Evolutionary conservation across 2,888 invertebrate genomes (phyloP).

Genomic region (Drosophila emarginata): DNA sequence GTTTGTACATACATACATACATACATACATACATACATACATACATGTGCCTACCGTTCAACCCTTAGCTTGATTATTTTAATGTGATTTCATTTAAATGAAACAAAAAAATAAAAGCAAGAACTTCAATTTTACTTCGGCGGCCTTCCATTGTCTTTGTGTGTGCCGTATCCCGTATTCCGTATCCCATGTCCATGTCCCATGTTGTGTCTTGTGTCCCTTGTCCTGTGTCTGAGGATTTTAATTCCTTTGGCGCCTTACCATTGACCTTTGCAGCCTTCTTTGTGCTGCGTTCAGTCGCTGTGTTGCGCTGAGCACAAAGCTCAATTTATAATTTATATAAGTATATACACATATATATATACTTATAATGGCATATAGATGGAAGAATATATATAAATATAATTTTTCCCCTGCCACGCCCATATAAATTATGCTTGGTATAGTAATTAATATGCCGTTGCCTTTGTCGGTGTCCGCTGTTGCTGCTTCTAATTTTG

Average conservation of each 20-base stretch:
- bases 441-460: slow-evolving; percentile 76
- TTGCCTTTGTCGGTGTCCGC: slow-evolving; percentile 38
- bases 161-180: neutral
- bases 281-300: slow-evolving; percentile 3
- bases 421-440: slow-evolving; percentile 67
- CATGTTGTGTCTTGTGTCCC: slow-evolving; percentile 3
- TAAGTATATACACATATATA: too few species aligned
- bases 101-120: neutral
- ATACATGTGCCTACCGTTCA: neutral
- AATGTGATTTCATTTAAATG: slow-evolving; percentile 3
- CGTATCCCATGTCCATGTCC: neutral
- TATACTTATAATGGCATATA: slow-evolving; percentile 19
- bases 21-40: neutral
- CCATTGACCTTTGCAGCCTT: slow-evolving; percentile 42
- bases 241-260: slow-evolving; percentile 46
- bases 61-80: slow-evolving; percentile 1
- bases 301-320: slow-evolving; percentile 28
- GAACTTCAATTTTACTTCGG: neutral
- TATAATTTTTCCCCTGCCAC: slow-evolving; percentile 54
- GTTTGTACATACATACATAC: neutral
- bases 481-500: slow-evolving; percentile 38
- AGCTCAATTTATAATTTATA: slow-evolving; percentile 72
- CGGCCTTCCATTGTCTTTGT: slow-evolving; percentile 23
- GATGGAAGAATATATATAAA: slow-evolving; percentile 58
- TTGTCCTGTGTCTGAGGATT: slow-evolving; percentile 18